These are phyloP conservation scores for Diachasma alloeum DNA, from an alignment of 1,140 invertebrate species.

Conservation along the genomic window DNA sequence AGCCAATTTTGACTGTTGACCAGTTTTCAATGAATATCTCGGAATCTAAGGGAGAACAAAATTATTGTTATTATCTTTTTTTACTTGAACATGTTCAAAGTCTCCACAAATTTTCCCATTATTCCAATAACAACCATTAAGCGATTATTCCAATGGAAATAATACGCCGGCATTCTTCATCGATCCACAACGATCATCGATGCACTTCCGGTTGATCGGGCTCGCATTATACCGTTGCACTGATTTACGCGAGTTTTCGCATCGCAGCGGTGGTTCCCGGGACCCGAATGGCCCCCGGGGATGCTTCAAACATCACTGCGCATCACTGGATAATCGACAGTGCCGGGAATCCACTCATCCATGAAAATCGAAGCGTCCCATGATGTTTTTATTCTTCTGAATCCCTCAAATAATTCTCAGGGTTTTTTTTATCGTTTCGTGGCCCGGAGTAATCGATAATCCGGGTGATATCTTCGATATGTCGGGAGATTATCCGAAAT, in stretches of 20 bases:
- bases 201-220: constrained; percentile 26
- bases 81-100: too few species aligned
- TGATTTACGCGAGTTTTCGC: constrained; percentile 10
- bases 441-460: too few species aligned
- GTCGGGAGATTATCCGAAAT: too few species aligned
- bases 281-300: neutral
- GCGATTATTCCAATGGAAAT: neutral
- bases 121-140: neutral
- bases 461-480: too few species aligned
- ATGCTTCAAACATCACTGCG: neutral
- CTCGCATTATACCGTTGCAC: constrained; percentile 4
- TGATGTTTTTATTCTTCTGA: neutral
- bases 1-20: too few species aligned
- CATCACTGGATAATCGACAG: neutral
- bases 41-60: too few species aligned
- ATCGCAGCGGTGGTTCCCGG: neutral
- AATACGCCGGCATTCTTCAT: neutral
- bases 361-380: neutral
- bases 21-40: too few species aligned
- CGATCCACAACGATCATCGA: neutral
- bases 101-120: neutral
- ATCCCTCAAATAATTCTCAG: neutral
- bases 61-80: too few species aligned
- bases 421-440: neutral
- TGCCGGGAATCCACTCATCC: neutral